These are phyloP conservation scores for Sebastes itinus DNA, from an alignment of 2,797 vertebrate genomes.

Conservation along the genomic window DNA sequence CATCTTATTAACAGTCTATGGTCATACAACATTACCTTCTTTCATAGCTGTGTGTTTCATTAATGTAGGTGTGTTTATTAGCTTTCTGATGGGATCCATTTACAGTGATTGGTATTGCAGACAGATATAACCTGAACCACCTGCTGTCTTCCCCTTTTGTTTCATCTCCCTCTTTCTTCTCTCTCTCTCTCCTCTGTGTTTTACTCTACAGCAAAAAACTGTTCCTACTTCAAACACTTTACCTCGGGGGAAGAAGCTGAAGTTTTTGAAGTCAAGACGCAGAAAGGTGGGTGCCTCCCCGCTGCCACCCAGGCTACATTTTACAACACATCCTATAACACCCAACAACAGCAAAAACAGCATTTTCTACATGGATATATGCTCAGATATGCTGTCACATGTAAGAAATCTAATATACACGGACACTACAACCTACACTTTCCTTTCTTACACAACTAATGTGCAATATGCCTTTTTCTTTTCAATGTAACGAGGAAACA, in stretches of 20 bases:
- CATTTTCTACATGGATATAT: not conserved
- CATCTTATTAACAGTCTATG: too few relatives aligned
- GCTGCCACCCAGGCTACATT: not conserved
- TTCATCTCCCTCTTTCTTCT: not conserved
- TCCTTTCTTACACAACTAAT: not conserved
- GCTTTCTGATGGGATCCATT: not conserved
- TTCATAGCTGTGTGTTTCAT: not conserved
- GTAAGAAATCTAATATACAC: not conserved
- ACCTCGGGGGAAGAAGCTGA: constrained; percentile 93
- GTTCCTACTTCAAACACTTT: constrained; percentile 98
- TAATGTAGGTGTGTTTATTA: not conserved
- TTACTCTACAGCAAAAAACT: constrained; percentile 87
- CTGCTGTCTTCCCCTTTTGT: constrained; percentile 31
- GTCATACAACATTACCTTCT: not conserved
- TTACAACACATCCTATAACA: not conserved
- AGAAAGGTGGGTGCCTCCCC: constrained; percentile 88
- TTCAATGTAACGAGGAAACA: not conserved
- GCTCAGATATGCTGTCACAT: not conserved
- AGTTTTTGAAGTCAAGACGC: constrained; percentile 96
- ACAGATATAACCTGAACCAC: constrained; percentile 29
- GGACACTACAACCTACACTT: not conserved
- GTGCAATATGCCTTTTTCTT: not conserved
- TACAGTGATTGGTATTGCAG: constrained; percentile 31
- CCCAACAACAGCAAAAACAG: not conserved
- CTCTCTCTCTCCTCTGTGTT: not conserved